These are phyloP conservation scores for Sabellastarte sp. DNA, from an alignment of 2,888 invertebrate genomes.

Conservation along the genomic window DNA sequence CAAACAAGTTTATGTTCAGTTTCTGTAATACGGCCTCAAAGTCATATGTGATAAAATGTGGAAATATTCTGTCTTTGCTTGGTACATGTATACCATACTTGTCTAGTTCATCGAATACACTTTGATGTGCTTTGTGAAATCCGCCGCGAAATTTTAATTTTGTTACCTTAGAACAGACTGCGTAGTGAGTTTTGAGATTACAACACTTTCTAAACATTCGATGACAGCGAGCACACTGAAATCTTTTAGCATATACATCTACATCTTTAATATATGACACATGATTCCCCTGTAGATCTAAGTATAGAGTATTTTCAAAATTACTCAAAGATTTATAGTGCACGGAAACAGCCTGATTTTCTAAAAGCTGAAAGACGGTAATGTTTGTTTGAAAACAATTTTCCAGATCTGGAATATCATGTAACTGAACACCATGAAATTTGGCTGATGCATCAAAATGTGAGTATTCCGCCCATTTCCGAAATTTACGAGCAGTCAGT, in stretches of 20 bases:
- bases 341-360: neutral
- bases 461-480: too few species aligned
- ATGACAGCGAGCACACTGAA: neutral
- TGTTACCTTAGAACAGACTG: neutral
- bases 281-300: neutral
- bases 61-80: neutral
- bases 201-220: neutral
- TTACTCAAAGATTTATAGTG: neutral
- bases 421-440: neutral
- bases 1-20: neutral
- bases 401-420: neutral
- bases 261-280: neutral
- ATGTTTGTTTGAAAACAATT: neutral
- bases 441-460: neutral
- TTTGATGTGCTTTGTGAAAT: neutral
- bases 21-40: neutral
- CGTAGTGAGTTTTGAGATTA: neutral
- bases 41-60: neutral
- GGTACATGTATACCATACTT: neutral
- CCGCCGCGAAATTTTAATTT: neutral
- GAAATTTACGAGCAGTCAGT: too few species aligned
- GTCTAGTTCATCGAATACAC: neutral
- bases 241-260: neutral
- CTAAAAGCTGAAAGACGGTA: neutral
- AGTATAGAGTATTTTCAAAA: neutral